Evolutionary conservation across 1,140 invertebrate genomes (phyloP).

Genomic region (Sinella curviseta): DNA sequence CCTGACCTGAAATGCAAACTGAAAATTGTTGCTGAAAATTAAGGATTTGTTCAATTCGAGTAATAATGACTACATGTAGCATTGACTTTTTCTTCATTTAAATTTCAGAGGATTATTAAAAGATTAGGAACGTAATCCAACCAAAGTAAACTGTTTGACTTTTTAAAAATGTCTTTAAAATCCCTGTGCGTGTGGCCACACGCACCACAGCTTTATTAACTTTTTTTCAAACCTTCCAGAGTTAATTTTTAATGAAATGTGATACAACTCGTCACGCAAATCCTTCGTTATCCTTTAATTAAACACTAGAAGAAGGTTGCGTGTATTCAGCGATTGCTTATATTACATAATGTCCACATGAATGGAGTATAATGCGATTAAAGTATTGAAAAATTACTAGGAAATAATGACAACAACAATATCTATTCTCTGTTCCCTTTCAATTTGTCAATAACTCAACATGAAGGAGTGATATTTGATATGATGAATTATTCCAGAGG

Average conservation of each 20-base stretch:
- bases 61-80: no score
- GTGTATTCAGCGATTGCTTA: no score
- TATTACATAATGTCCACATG: no score
- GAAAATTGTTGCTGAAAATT: no score
- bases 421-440: constrained; percentile 9
- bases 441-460: constrained; percentile 9
- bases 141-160: no score
- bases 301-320: no score
- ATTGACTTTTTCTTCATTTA: no score
- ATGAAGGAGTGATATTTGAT: constrained; percentile 19
- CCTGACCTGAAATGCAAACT: no score
- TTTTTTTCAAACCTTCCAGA: neutral
- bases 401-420: no score
- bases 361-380: neutral
- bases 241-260: neutral
- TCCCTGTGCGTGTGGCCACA: neutral
- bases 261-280: neutral
- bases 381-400: neutral
- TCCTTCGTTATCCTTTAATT: neutral
- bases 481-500: neutral
- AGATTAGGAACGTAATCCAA: no score
- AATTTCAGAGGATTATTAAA: no score
- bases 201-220: neutral
- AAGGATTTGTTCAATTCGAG: no score
- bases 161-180: neutral